Conservation (phyloP, 2,797 vertebrate species). For the Microctenopoma stevenorrisi region DNA sequence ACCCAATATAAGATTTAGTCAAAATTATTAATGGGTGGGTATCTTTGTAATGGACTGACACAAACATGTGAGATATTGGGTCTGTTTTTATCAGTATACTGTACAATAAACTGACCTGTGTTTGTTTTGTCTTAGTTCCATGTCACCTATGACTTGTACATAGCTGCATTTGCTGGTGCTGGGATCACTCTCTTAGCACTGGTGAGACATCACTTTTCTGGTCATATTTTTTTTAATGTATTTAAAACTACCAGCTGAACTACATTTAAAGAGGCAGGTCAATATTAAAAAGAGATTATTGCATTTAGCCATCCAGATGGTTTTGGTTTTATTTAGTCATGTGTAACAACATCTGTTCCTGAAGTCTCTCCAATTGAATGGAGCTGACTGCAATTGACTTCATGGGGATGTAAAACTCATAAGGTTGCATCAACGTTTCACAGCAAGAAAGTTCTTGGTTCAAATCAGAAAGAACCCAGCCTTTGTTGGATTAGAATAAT, state of each 20-base stretch:
- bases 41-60: not conserved
- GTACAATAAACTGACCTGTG: conserved; percentile 9
- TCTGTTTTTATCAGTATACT: not conserved
- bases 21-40: conserved; percentile 9
- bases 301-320: not conserved
- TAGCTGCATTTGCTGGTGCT: conserved; percentile 94
- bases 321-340: not conserved
- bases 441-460: no score
- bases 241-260: not conserved
- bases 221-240: not conserved
- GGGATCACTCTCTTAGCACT: conserved; percentile 93
- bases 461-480: no score
- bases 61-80: not conserved
- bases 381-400: not conserved
- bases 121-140: conserved; percentile 87
- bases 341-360: not conserved
- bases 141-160: conserved; percentile 95
- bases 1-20: conserved; percentile 14
- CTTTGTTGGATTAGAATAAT: no score
- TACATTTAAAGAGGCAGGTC: not conserved
- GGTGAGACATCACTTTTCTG: conserved; percentile 83
- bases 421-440: no score
- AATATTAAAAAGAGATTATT: not conserved
- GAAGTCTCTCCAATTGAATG: not conserved
- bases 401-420: not conserved